phyloP scores from a whole-genome alignment of 2,113 vertebrate genomes.

The Lipophrys pholis region DNA sequence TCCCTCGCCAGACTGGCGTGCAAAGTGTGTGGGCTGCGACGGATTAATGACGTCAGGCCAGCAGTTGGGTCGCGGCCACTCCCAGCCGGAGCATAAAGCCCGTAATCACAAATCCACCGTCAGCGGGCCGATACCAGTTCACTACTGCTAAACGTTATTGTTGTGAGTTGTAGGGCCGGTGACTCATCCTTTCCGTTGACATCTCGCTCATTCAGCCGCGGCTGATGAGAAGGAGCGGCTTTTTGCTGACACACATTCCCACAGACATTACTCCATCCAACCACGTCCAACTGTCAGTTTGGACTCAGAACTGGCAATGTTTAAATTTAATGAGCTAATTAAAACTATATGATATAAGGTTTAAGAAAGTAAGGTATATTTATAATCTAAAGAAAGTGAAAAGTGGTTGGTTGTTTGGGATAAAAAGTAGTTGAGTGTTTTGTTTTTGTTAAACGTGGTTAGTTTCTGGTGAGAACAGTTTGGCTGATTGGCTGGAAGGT shows the following conservation, averaged over 20 bases:
- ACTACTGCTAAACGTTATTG: slow-evolving; percentile 71
- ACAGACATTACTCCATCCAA: slow-evolving; percentile 33
- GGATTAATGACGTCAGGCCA: slow-evolving; percentile 72
- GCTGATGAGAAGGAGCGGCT: slow-evolving; percentile 69
- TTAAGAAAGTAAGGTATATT: no score
- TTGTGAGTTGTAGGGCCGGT: slow-evolving; percentile 68
- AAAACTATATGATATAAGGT: no score
- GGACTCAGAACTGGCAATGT: background rate
- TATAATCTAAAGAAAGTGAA: no score
- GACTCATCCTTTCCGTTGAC: slow-evolving; percentile 75
- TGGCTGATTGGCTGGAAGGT: no score
- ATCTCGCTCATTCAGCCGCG: slow-evolving; percentile 67
- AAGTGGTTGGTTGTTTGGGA: no score
- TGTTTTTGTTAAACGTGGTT: no score
- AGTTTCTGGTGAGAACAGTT: no score
- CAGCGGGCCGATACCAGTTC: slow-evolving; percentile 29
- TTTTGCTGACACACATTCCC: slow-evolving; percentile 61
- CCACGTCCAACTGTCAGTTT: slow-evolving; percentile 9
- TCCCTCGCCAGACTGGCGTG: slow-evolving; percentile 51
- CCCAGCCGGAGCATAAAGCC: slow-evolving; percentile 71
- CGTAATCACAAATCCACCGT: slow-evolving; percentile 67
- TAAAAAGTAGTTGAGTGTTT: no score
- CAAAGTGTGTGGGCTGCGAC: slow-evolving; percentile 56
- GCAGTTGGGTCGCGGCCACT: slow-evolving; percentile 64
- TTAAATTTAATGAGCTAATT: background rate